phyloP scores from a whole-genome alignment of 1,140 invertebrate species.

The Lerema accius region DNA sequence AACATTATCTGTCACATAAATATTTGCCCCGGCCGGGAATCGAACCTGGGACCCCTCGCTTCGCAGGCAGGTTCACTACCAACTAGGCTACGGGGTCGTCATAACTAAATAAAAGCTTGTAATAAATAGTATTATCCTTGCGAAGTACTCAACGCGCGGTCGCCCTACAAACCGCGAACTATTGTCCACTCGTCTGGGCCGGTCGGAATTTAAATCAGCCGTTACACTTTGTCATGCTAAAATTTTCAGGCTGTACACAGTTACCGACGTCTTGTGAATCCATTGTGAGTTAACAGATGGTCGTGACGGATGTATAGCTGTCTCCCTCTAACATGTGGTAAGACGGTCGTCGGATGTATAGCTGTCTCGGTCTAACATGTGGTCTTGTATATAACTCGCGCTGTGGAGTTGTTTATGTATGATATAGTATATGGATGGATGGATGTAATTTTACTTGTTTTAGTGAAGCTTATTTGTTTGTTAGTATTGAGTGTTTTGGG shows the following conservation, averaged over 20 bases:
- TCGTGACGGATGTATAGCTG: neutral
- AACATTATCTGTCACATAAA: too few species aligned
- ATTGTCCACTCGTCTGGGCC: conserved; percentile 29
- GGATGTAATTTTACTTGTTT: too few species aligned
- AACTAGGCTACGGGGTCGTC: too few species aligned
- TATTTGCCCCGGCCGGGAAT: too few species aligned
- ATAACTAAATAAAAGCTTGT: too few species aligned
- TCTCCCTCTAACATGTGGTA: neutral
- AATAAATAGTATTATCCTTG: neutral
- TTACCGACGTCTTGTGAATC: conserved; percentile 14
- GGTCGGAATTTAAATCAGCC: conserved; percentile 33
- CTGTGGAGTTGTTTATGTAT: too few species aligned
- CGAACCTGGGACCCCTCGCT: too few species aligned
- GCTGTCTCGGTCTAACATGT: neutral
- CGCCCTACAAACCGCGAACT: conserved; percentile 1
- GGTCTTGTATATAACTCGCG: neutral
- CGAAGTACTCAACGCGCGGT: neutral
- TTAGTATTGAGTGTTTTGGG: too few species aligned
- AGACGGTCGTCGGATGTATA: neutral
- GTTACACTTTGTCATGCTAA: conserved; percentile 28
- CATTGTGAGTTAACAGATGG: neutral
- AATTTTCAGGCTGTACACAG: conserved; percentile 10
- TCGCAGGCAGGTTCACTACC: too few species aligned
- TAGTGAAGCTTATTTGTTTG: too few species aligned
- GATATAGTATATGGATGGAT: too few species aligned